phyloP scores from a whole-genome alignment of 2,888 invertebrate species.

The Lepidocyrtinus sp. region DNA sequence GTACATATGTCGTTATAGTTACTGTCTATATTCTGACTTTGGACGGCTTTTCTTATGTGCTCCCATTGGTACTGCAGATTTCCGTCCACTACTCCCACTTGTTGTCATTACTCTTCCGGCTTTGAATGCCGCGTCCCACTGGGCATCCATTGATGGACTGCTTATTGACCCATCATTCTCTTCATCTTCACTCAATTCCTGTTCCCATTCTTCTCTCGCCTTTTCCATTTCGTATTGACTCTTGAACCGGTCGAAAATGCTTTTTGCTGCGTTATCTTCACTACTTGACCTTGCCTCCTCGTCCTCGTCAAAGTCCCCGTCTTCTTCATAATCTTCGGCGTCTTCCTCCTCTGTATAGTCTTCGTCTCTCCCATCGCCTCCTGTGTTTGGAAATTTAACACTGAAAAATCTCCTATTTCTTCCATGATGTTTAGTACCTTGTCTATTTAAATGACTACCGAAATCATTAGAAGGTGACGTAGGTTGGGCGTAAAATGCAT shows the following conservation, averaged over 20 bases:
- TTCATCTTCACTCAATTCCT: slow-evolving; percentile 63
- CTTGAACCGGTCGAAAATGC: slow-evolving; percentile 68
- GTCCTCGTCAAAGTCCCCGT: slow-evolving; percentile 47
- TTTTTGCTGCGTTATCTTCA: slow-evolving; percentile 50
- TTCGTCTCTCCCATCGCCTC: slow-evolving; percentile 39
- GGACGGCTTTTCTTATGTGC: slow-evolving; percentile 42
- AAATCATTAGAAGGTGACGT: slow-evolving; percentile 27
- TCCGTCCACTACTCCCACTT: slow-evolving; percentile 17
- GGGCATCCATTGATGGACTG: slow-evolving; percentile 51
- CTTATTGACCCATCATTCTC: slow-evolving; percentile 57
- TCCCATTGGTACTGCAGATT: slow-evolving; percentile 32
- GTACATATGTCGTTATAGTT: background rate
- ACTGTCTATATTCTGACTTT: slow-evolving; percentile 49
- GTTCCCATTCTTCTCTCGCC: slow-evolving; percentile 66
- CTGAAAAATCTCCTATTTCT: background rate
- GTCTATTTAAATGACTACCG: slow-evolving; percentile 13
- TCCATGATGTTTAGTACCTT: slow-evolving; percentile 11
- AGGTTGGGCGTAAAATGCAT: slow-evolving; percentile 46
- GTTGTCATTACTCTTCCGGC: slow-evolving; percentile 27
- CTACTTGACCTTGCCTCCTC: slow-evolving; percentile 48
- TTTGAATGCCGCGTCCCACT: slow-evolving; percentile 54
- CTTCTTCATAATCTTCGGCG: slow-evolving; percentile 44
- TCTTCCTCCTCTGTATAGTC: slow-evolving; percentile 38
- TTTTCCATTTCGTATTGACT: slow-evolving; percentile 68
- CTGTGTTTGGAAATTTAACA: slow-evolving; percentile 19